Conservation (phyloP, 2,797 vertebrate species). For the Pristis pectinata region DNA sequence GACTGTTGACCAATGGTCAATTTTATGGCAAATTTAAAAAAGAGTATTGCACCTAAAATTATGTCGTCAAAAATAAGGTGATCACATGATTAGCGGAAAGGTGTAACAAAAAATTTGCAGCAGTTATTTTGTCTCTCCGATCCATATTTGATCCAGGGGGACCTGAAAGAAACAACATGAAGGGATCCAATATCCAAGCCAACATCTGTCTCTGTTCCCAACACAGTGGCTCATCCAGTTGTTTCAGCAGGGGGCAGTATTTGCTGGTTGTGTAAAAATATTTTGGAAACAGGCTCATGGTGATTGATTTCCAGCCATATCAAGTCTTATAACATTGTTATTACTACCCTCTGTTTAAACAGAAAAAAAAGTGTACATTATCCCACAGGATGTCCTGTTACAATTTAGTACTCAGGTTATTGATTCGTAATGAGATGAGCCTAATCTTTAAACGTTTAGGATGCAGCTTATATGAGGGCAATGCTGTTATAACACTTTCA, state of each 20-base stretch:
- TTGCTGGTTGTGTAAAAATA: not conserved
- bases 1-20: no score
- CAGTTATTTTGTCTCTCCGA: no score
- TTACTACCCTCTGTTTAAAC: not conserved
- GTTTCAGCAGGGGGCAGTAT: conserved; percentile 14
- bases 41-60: no score
- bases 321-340: not conserved
- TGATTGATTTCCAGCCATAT: not conserved
- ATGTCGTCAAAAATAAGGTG: no score
- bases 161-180: no score
- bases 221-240: no score
- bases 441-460: not conserved
- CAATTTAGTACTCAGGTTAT: not conserved
- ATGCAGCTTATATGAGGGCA: not conserved
- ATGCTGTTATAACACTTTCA: not conserved
- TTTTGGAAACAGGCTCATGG: not conserved
- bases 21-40: no score
- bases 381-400: not conserved
- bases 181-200: no score
- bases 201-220: no score
- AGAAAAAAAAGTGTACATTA: not conserved
- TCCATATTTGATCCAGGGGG: no score
- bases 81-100: no score
- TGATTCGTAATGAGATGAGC: not conserved
- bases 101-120: no score